Percentiles rank a stretch among this genome's conserved stretches.
These are phyloP conservation scores for Rhabditoides inermis DNA, from an alignment of 2,888 invertebrate genomes.

Conservation along the genomic window DNA sequence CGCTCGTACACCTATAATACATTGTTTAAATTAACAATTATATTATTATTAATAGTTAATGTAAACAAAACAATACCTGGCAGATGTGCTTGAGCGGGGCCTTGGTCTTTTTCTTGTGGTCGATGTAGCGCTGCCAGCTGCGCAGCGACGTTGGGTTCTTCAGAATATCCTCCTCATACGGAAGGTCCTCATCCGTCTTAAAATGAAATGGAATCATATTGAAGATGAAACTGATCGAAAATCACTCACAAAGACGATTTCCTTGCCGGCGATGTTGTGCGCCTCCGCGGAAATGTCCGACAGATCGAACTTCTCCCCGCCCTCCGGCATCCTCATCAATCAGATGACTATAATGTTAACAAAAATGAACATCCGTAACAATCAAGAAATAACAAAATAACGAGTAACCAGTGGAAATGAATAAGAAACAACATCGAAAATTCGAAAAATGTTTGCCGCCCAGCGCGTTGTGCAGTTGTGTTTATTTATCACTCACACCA, in stretches of 20 bases:
- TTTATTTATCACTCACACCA: no score
- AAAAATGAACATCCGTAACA: no score
- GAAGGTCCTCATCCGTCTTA: slow-evolving; percentile 77
- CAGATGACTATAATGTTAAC: no score
- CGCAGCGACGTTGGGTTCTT: slow-evolving; percentile 94
- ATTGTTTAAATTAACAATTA: slow-evolving; percentile 66
- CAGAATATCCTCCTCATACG: slow-evolving; percentile 95
- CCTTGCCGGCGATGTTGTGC: slow-evolving; percentile 1
- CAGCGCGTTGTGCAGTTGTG: no score
- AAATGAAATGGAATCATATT: slow-evolving; percentile 7
- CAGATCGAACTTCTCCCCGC: slow-evolving; percentile 1
- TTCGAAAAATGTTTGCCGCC: no score
- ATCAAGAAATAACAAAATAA: no score
- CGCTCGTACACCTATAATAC: slow-evolving; percentile 72
- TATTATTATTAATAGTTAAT: slow-evolving; percentile 53
- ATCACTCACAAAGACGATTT: slow-evolving; percentile 1
- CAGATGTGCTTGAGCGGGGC: slow-evolving; percentile 59
- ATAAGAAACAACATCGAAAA: no score
- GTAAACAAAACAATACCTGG: no score
- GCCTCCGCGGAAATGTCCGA: not conserved
- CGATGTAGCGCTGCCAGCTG: slow-evolving; percentile 94
- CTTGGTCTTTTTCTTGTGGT: slow-evolving; percentile 72
- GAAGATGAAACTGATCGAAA: not conserved
- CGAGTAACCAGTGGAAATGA: no score
- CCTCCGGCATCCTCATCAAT: not conserved